Evolutionary conservation across 1,140 invertebrate genomes (phyloP).

Genomic region (Dermatophagoides farinae): DNA sequence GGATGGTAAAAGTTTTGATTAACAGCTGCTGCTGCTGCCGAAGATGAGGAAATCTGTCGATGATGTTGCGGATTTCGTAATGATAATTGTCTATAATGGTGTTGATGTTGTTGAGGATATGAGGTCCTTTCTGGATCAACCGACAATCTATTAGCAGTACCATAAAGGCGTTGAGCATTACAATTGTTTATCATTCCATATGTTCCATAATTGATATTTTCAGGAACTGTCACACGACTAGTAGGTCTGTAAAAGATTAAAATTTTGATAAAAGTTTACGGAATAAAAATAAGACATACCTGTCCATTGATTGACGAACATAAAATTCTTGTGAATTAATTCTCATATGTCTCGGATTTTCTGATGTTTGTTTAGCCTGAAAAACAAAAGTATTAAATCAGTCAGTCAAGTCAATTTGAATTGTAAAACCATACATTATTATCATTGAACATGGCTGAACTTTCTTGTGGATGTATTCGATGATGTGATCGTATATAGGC

Average conservation of each 20-base stretch:
- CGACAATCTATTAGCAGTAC: neutral
- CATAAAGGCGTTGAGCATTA: neutral
- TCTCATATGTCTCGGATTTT: conserved; percentile 4
- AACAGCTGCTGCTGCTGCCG: neutral
- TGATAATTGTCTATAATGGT: neutral
- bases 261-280: neutral
- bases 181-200: neutral
- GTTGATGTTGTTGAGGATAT: neutral
- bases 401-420: neutral
- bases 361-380: neutral
- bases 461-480: neutral
- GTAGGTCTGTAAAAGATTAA: neutral
- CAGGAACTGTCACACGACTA: conserved; percentile 13
- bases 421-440: neutral
- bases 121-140: conserved; percentile 8
- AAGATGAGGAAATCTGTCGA: conserved; percentile 4
- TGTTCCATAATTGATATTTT: conserved; percentile 1
- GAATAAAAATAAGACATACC: conserved; percentile 6
- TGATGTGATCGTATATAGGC: neutral
- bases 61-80: conserved; percentile 6
- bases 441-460: no score
- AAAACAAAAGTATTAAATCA: neutral
- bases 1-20: neutral
- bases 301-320: conserved; percentile 2
- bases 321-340: conserved; percentile 6